phyloP scores from a whole-genome alignment of 2,888 invertebrate species.

The Sminthurinus aureus region DNA sequence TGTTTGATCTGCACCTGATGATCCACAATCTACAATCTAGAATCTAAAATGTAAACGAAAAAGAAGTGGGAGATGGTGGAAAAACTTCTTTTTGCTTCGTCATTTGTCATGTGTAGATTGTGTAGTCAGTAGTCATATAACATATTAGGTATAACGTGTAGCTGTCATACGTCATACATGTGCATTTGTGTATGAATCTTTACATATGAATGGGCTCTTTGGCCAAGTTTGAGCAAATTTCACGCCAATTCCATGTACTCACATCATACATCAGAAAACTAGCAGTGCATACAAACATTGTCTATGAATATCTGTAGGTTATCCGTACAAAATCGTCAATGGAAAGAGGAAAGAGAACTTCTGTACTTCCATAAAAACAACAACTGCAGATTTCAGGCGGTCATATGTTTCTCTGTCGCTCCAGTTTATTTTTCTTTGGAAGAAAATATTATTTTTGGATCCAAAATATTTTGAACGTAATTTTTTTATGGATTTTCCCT shows the following conservation, averaged over 20 bases:
- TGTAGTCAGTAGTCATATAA: too few relatives aligned
- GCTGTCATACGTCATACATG: too few relatives aligned
- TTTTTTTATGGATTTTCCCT: too few relatives aligned
- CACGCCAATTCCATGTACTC: neutral
- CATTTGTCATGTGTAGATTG: too few relatives aligned
- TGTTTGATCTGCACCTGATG: too few relatives aligned
- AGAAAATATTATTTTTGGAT: neutral
- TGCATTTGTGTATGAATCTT: too few relatives aligned
- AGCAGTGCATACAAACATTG: neutral
- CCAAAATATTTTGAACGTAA: neutral
- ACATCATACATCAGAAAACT: neutral
- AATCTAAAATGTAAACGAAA: too few relatives aligned
- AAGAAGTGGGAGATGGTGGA: too few relatives aligned
- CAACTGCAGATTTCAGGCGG: neutral
- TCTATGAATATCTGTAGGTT: neutral
- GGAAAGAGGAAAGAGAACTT: neutral
- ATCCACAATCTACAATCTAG: too few relatives aligned
- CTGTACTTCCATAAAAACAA: neutral
- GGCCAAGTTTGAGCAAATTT: neutral
- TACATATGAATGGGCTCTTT: too few relatives aligned
- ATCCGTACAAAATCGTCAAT: neutral
- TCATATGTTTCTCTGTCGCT: neutral
- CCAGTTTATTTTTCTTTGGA: constrained; percentile 1
- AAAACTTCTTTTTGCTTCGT: too few relatives aligned
- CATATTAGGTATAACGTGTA: too few relatives aligned